These are phyloP conservation scores for Vulpes lagopus DNA, from an alignment of 2,113 vertebrate species.

Conservation along the genomic window DNA sequence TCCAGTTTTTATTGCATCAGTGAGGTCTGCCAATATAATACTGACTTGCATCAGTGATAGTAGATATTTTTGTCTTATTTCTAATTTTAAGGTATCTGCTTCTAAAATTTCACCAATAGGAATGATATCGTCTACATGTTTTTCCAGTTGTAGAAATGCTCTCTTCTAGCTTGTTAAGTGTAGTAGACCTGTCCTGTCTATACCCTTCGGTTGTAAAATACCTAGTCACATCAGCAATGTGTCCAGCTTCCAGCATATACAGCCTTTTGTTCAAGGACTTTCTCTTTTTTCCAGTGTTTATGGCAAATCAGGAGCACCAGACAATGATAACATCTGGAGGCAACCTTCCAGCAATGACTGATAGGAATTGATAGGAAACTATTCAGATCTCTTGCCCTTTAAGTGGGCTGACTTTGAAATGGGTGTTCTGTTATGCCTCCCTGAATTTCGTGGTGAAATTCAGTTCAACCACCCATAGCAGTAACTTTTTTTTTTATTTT, in stretches of 20 bases:
- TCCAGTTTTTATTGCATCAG: conserved; percentile 2
- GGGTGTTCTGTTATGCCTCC: not conserved
- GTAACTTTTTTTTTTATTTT: not conserved
- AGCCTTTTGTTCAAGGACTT: not conserved
- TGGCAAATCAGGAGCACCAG: no score
- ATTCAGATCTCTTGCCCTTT: not conserved
- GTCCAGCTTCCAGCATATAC: not conserved
- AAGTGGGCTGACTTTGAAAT: not conserved
- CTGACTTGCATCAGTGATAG: not conserved
- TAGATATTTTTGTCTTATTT: not conserved
- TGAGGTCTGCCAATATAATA: not conserved
- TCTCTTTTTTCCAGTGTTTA: not conserved
- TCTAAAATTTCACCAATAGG: not conserved
- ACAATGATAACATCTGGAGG: not conserved
- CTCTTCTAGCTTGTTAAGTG: not conserved
- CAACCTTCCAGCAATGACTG: not conserved
- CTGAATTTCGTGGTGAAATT: not conserved
- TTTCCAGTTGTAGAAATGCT: not conserved
- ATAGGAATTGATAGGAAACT: not conserved
- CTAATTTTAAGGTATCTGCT: not conserved
- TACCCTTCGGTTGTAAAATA: not conserved
- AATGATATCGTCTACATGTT: not conserved
- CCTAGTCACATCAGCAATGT: not conserved
- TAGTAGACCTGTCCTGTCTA: not conserved
- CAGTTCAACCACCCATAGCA: not conserved